These are phyloP conservation scores for Drosophila sturtevanti DNA, from an alignment of 1,140 invertebrate species.

Conservation along the genomic window DNA sequence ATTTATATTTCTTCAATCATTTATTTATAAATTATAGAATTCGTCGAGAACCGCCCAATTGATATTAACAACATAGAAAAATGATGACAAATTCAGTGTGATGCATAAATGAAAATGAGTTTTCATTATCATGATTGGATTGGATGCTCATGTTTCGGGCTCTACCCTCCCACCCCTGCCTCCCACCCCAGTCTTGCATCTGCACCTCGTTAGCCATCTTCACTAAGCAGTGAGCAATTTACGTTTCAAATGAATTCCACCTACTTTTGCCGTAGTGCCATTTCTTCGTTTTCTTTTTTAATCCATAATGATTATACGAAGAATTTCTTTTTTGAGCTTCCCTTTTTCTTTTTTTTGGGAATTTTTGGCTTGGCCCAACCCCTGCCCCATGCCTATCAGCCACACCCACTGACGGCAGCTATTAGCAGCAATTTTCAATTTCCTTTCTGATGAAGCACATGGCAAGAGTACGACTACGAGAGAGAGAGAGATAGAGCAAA, in stretches of 20 bases:
- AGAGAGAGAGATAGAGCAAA: constrained; percentile 62
- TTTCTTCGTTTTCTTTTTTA: constrained; percentile 50
- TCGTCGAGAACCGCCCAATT: background rate
- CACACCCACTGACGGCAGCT: constrained; percentile 61
- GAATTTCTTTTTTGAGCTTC: constrained; percentile 47
- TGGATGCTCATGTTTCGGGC: constrained; percentile 7
- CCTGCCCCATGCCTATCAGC: constrained; percentile 43
- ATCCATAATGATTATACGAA: constrained; percentile 71
- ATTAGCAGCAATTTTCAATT: constrained; percentile 83
- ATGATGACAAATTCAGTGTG: constrained; percentile 43
- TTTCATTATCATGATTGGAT: constrained; percentile 17
- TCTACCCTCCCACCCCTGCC: background rate
- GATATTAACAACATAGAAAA: background rate
- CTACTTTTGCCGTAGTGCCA: constrained; percentile 69
- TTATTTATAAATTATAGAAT: background rate
- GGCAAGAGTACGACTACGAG: constrained; percentile 48
- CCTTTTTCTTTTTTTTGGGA: constrained; percentile 3
- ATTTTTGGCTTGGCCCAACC: constrained; percentile 1
- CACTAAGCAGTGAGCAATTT: constrained; percentile 61
- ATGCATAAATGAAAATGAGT: constrained; percentile 56
- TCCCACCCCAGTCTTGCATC: background rate
- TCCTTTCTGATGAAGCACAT: constrained; percentile 83
- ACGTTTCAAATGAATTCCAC: constrained; percentile 73
- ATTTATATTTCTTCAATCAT: background rate
- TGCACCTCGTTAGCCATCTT: constrained; percentile 64